phyloP scores from a whole-genome alignment of 1,140 invertebrate species.

The Neodiprion pinetum region DNA sequence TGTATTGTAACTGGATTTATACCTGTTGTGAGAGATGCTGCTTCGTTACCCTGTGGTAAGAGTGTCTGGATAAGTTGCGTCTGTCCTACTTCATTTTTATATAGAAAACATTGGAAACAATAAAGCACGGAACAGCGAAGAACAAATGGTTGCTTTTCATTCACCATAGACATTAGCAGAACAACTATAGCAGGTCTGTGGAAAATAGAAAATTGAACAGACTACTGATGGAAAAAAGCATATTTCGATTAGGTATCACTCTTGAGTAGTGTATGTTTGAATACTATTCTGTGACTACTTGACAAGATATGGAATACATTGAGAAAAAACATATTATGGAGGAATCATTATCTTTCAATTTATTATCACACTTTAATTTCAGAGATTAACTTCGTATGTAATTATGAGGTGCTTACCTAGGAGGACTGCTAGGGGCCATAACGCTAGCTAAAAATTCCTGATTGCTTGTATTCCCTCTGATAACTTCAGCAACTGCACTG shows the following conservation, averaged over 20 bases:
- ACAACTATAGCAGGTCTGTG: slow-evolving; percentile 89
- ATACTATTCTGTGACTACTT: too few species aligned
- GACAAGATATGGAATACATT: neutral
- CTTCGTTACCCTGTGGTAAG: slow-evolving; percentile 82
- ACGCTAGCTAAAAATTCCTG: slow-evolving; percentile 93
- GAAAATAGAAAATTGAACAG: slow-evolving; percentile 25
- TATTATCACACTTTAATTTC: neutral
- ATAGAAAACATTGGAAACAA: slow-evolving; percentile 96
- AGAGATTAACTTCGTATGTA: slow-evolving; percentile 15
- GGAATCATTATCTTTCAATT: too few species aligned
- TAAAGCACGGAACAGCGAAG: slow-evolving; percentile 95
- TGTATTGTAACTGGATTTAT: slow-evolving; percentile 13
- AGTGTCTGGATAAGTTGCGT: slow-evolving; percentile 89
- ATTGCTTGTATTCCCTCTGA: slow-evolving; percentile 88
- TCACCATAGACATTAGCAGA: slow-evolving; percentile 98
- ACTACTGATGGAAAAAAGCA: slow-evolving; percentile 12
- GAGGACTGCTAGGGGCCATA: slow-evolving; percentile 91
- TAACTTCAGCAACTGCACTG: slow-evolving; percentile 93
- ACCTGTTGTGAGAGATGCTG: slow-evolving; percentile 67
- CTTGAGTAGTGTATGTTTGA: neutral
- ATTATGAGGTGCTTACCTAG: slow-evolving; percentile 65
- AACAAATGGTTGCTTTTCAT: slow-evolving; percentile 95
- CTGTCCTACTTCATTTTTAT: slow-evolving; percentile 91
- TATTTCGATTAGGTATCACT: too few species aligned
- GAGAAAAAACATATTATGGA: neutral